These are phyloP conservation scores for Lineus longissimus DNA, from an alignment of 1,140 invertebrate genomes.

Conservation along the genomic window DNA sequence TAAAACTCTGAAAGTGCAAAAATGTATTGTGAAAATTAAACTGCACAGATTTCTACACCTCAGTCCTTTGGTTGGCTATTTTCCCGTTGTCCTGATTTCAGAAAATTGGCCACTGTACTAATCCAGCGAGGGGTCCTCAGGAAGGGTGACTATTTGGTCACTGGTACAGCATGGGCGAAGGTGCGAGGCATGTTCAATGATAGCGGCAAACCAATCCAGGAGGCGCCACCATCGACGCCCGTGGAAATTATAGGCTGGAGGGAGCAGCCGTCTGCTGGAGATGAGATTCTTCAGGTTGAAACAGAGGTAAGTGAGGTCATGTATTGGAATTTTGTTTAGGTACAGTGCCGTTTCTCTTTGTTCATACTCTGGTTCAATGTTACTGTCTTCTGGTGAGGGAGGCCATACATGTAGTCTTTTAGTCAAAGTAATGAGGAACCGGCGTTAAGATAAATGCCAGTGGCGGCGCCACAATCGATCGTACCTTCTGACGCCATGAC, in stretches of 20 bases:
- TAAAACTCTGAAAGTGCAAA: too few species aligned
- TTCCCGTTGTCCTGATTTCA: constrained; percentile 41
- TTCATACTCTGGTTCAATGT: too few species aligned
- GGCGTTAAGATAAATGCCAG: too few species aligned
- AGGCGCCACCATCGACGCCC: constrained; percentile 75
- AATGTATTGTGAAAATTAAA: too few species aligned
- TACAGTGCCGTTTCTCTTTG: too few species aligned
- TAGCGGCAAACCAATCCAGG: constrained; percentile 63
- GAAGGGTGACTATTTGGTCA: constrained; percentile 76
- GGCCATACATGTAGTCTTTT: too few species aligned
- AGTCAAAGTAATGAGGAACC: too few species aligned
- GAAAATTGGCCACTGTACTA: constrained; percentile 82
- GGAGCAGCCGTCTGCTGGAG: constrained; percentile 77
- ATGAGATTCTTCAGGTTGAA: constrained; percentile 77
- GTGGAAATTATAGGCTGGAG: constrained; percentile 70
- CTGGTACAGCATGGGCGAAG: constrained; percentile 78
- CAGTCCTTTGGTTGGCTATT: background rate
- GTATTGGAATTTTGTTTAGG: background rate
- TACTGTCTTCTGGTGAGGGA: too few species aligned
- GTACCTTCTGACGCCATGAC: too few species aligned
- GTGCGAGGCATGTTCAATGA: constrained; percentile 81
- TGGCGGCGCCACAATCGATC: too few species aligned
- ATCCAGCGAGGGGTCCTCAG: constrained; percentile 86
- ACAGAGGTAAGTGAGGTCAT: constrained; percentile 59
- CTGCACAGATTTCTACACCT: too few species aligned